Base-by-base conservation (phyloP, 2,797 vertebrate species). In the Arnoldichthys spilopterus region DNA sequence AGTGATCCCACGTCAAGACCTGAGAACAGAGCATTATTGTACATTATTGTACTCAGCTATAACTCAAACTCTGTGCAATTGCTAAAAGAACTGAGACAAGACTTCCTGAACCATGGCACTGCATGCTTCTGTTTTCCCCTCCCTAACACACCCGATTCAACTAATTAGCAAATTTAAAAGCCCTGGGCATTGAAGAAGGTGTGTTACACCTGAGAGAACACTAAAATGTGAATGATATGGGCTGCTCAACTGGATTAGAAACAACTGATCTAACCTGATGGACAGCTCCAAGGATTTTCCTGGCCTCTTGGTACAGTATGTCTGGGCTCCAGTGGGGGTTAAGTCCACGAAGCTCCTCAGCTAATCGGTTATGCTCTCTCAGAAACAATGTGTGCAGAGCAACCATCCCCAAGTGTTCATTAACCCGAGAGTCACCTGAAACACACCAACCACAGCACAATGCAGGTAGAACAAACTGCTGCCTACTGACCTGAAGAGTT, bases 361-460 rank as follows among this genome's bases (percentile, higher is more conserved):
- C 91, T 83, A 95, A 83, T 20, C 93, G 86, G 85, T 95, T 95
- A 87, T 95, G 94, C 77, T 95, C 93, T 64, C 94, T 88, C 74
- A 95, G 87, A 70, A 96, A 95, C 56, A 94, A 72, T 0, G 93
- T 94, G 85, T 94, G 93, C 49, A 95, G 88, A 0, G 91, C 93
- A 0, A 94, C 92, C 91, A 95, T 93, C 51, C 94, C 94, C 85
- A 94, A 87, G 77, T 95, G 92, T 61, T 95, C 93, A 56, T 95
- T 95, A 26, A 89, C 92, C 85, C 93, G 89, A 0, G 93, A 92
- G 81, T 95, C 93, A 56, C 93, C 94, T 95, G 82, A 26, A 64
- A 69, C 28, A 74, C 18, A 2, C 45, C 49, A 58, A 76, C 24
- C 72, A 66, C 26, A 53, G 18, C 18, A 28, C 66, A 51, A 20